Conservation (phyloP, 2,113 vertebrate species). For the Calidris pugnax region DNA sequence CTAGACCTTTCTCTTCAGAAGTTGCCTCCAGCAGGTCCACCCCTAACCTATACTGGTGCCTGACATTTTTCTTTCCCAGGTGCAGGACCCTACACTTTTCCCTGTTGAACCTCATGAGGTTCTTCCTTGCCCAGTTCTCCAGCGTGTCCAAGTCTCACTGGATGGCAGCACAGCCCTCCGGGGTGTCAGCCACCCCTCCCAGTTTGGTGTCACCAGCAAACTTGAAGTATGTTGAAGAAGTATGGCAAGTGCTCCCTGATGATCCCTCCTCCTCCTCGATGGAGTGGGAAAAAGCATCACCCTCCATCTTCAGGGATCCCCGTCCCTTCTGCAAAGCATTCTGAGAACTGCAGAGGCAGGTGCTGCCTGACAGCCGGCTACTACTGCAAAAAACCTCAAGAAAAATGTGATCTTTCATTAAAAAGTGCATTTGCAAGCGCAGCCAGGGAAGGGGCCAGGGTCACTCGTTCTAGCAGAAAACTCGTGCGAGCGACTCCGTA, state of each 20-base stretch:
- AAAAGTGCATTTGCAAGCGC: neutral
- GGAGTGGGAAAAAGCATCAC: neutral
- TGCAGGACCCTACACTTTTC: no score
- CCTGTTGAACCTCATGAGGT: no score
- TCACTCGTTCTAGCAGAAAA: neutral
- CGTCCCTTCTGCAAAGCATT: neutral
- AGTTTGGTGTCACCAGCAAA: no score
- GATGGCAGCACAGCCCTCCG: no score
- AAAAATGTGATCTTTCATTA: neutral
- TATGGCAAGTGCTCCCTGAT: neutral
- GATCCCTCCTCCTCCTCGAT: neutral
- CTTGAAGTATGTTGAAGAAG: no score
- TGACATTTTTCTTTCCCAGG: no score
- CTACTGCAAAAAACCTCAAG: neutral
- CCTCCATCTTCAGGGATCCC: neutral
- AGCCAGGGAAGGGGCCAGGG: neutral
- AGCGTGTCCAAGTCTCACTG: no score
- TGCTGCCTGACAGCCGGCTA: neutral
- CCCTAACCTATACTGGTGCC: no score
- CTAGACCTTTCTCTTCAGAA: no score
- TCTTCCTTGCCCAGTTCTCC: no score
- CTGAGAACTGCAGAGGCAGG: neutral
- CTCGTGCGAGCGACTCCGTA: neutral
- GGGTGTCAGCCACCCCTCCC: no score
- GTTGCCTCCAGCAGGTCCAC: no score